phyloP scores from a whole-genome alignment of 2,113 vertebrate genomes.

The Amphilophus citrinellus region DNA sequence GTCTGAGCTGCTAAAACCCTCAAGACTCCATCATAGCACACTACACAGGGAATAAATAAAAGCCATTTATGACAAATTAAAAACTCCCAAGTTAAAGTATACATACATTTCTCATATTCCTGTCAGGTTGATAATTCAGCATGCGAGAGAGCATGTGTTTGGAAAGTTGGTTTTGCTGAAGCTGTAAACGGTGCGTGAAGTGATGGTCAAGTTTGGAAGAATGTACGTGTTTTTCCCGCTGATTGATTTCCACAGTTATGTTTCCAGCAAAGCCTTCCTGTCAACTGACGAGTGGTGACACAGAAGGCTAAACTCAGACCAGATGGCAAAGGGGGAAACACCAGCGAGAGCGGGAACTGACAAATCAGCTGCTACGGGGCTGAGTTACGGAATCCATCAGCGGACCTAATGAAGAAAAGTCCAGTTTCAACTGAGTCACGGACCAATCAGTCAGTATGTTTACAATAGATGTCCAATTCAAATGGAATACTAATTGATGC shows the following conservation, averaged over 20 bases:
- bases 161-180: constrained; percentile 7
- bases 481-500: not conserved
- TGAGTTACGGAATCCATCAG: constrained; percentile 44
- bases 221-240: constrained; percentile 48
- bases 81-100: constrained; percentile 8
- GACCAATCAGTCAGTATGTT: constrained; percentile 25
- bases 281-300: constrained; percentile 58
- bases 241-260: constrained; percentile 38
- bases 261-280: constrained; percentile 58
- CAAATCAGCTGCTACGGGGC: constrained; percentile 69
- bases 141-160: constrained; percentile 13
- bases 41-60: not conserved
- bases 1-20: not conserved
- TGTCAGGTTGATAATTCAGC: constrained; percentile 31
- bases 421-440: constrained; percentile 12
- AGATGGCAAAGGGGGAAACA: constrained; percentile 58
- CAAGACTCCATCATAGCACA: constrained; percentile 4
- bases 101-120: constrained; percentile 40
- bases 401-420: constrained; percentile 39
- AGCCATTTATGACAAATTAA: constrained; percentile 34
- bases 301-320: constrained; percentile 58
- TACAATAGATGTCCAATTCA: not conserved
- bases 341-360: constrained; percentile 39
- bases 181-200: constrained; percentile 28
- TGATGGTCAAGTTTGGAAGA: constrained; percentile 25